phyloP scores from a whole-genome alignment of 2,113 vertebrate species.

The Ceratotherium simum region DNA sequence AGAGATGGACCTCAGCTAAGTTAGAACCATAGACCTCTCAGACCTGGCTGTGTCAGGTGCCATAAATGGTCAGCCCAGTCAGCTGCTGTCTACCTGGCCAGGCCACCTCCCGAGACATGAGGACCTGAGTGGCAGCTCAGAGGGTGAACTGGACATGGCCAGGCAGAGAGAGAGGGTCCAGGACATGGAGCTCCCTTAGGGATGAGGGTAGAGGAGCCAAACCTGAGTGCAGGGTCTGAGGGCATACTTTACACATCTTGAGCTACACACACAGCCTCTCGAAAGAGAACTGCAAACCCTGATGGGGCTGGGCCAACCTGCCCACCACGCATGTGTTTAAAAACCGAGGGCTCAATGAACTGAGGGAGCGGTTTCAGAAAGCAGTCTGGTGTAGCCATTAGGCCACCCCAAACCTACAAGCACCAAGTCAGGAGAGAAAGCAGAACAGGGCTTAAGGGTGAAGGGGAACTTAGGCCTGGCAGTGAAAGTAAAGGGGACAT shows the following conservation, averaged over 20 bases:
- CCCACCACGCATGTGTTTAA: not conserved
- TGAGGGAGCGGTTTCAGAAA: not conserved
- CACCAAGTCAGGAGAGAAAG: not conserved
- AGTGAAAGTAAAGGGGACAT: not conserved
- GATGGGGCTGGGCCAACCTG: not conserved
- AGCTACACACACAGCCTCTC: not conserved
- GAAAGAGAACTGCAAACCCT: not conserved
- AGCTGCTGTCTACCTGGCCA: not conserved
- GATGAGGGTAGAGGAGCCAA: not conserved
- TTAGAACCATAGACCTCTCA: too few species aligned
- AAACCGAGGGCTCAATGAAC: not conserved
- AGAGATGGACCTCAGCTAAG: not conserved
- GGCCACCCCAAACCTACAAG: not conserved
- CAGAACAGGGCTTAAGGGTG: not conserved
- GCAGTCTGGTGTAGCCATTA: not conserved
- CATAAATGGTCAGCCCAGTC: not conserved
- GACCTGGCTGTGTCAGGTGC: not conserved
- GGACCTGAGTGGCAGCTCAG: not conserved
- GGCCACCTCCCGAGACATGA: accelerated
- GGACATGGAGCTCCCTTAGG: not conserved
- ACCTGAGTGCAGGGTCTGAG: not conserved
- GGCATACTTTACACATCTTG: not conserved
- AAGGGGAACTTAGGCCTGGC: not conserved
- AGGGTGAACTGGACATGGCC: accelerated
- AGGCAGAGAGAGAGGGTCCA: not conserved